These are phyloP conservation scores for Hemaris fuciformis DNA, from an alignment of 2,888 invertebrate genomes.

Conservation along the genomic window DNA sequence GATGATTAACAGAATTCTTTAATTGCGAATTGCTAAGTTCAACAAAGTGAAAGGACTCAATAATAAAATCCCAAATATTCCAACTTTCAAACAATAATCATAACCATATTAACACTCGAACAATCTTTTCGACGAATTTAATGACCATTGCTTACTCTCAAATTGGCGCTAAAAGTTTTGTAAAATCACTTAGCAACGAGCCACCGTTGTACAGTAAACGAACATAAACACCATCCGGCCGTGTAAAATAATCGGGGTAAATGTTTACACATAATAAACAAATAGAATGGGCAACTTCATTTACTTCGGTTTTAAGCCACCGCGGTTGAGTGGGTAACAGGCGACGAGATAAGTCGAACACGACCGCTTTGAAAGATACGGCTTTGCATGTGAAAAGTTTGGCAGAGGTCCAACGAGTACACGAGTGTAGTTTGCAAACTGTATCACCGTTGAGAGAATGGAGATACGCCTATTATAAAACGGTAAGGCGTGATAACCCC, in stretches of 20 bases:
- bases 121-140: not conserved
- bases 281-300: not conserved
- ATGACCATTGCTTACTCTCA: not conserved
- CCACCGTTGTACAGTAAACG: not conserved
- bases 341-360: no score
- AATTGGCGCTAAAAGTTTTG: not conserved
- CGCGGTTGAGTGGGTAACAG: not conserved
- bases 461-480: no score
- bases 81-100: not conserved
- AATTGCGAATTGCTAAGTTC: not conserved
- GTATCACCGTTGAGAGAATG: no score
- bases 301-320: not conserved
- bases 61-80: not conserved
- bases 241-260: not conserved
- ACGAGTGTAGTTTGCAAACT: no score
- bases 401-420: no score
- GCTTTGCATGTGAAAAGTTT: no score
- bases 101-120: not conserved
- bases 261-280: not conserved
- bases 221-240: not conserved
- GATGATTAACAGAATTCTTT: no score
- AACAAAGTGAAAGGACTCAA: not conserved
- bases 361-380: no score
- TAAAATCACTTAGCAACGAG: not conserved
- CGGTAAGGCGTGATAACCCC: no score